Evolutionary conservation across 2,888 invertebrate genomes (phyloP).

Genomic region (Poecilobothrus nobilitatus): DNA sequence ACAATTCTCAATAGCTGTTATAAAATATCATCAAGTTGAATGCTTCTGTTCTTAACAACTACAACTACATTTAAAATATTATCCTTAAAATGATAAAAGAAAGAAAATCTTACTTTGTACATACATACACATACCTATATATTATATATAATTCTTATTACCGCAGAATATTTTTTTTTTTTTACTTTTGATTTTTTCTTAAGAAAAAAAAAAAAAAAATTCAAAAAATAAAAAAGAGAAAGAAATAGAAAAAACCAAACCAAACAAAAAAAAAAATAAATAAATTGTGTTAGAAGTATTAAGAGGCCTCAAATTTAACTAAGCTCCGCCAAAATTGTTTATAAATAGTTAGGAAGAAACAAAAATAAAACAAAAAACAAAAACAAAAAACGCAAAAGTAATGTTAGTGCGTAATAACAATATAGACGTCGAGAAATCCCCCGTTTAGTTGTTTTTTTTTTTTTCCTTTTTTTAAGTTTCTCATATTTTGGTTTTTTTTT

Average conservation of each 20-base stretch:
- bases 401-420: conserved; percentile 15
- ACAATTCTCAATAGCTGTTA: not conserved
- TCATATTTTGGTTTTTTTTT: not conserved
- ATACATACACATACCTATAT: not conserved
- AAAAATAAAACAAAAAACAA: too few relatives aligned
- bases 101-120: not conserved
- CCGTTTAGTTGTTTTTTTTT: conserved; percentile 11
- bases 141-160: too few relatives aligned
- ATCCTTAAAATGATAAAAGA: not conserved
- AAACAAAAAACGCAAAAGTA: too few relatives aligned
- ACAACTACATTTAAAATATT: not conserved
- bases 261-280: not conserved
- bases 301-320: conserved; percentile 10
- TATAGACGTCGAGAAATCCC: conserved; percentile 19
- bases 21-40: not conserved
- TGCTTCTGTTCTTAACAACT: not conserved
- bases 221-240: not conserved
- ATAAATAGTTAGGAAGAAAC: not conserved
- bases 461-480: conserved; percentile 8
- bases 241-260: not conserved
- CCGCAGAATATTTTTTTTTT: not conserved
- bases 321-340: not conserved
- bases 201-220: not conserved
- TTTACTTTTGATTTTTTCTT: not conserved
- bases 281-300: not conserved